Percentiles rank a stretch among this genome's conserved stretches.
Conservation (phyloP, 2,888 invertebrate species). For the Tipula lateralis region DNA sequence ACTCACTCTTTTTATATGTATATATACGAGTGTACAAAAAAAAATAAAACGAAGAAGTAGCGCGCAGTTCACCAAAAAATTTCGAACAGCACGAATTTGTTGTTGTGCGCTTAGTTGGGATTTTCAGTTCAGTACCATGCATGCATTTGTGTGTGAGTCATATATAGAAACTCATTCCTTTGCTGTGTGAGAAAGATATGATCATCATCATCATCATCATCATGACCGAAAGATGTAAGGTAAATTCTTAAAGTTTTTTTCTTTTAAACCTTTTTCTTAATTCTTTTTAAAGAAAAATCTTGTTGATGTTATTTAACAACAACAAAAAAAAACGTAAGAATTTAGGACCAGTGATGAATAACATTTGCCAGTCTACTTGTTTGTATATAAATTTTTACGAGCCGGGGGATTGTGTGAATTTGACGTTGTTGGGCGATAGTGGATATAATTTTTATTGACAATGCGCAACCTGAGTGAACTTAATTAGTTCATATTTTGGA, state of each 20-base stretch:
- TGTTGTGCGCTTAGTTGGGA: background rate
- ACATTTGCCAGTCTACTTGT: background rate
- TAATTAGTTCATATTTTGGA: background rate
- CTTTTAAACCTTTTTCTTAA: conserved; percentile 1
- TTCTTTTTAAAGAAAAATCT: conserved; percentile 19
- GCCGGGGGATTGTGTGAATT: background rate
- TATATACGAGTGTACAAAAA: background rate
- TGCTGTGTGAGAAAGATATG: conserved; percentile 24
- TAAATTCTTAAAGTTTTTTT: conserved; percentile 11
- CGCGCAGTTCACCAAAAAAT: background rate
- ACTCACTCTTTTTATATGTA: background rate
- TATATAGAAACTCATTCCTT: background rate
- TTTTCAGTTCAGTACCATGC: background rate
- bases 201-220: background rate
- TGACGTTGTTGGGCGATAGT: background rate
- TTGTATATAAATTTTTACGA: no score
- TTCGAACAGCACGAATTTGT: background rate
- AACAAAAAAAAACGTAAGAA: background rate
- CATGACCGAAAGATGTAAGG: conserved; percentile 1
- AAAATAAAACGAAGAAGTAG: background rate
- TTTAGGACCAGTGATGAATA: conserved; percentile 1
- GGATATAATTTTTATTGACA: background rate
- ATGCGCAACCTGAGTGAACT: background rate
- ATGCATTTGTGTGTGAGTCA: conserved; percentile 1
- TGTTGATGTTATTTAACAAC: conserved; percentile 6